Evolutionary conservation across 1,140 invertebrate species (phyloP), one percentile per base, ranked within the genome.

Genomic region (Calephelis virginiensis): DNA sequence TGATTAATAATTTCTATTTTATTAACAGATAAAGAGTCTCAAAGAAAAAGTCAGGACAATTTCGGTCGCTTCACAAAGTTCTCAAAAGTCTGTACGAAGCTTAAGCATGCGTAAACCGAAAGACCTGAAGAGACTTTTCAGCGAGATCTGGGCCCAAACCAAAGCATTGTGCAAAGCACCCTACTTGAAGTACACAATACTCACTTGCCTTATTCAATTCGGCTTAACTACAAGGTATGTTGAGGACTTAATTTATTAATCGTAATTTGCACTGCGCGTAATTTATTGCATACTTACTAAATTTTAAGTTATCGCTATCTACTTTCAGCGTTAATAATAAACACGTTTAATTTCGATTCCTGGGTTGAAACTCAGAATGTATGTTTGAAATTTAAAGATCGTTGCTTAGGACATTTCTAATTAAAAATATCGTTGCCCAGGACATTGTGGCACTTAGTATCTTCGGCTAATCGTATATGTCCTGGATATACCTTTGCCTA

Each of bases 121-220:
- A 74, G 94, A 95, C 73, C 77, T 95, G 12, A 94, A 93, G 75
- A 86, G 94, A 11, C 83, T 95, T 5, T 86, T 94, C 68, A 85
- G 82, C 45, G 94, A 95, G 77, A 94, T 95, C 74, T 94, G 93
- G 93, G 90, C 92, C 48, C 93, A 95, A 73, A 95, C 95, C 11
- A 94, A 94, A 72, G 92, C 93, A 6, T 86, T 96, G 7, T 95
- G 94, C 82, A 93, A 92, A 72, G 92, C 94, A 6, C 95, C 95
- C 3, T 94, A 95, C 85, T 89, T 95, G 53, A 93, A 93, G 74
- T 95, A 95, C 75, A 96, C 95, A 8, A 76, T 94, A n/a, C 91
- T 96, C 37, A 94, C 95, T 4, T 95, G 95, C 78, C 89, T 93
- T 4, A 95, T 96, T 74, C 95, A 95, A 77, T 95, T 96, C 75